Conservation (phyloP, 2,797 vertebrate genomes). For the Steatocranus sp. region DNA sequence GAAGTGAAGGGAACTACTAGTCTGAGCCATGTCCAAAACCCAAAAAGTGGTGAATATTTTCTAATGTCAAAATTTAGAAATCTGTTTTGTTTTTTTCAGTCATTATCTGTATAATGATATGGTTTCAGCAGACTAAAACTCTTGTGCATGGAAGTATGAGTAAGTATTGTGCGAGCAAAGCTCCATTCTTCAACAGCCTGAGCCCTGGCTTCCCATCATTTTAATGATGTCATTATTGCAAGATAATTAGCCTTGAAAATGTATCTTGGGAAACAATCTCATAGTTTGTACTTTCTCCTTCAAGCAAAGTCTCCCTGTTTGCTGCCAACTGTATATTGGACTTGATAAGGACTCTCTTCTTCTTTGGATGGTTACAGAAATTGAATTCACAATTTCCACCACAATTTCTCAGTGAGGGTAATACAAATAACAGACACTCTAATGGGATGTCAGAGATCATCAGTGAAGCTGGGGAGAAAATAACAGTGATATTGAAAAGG, state of each 20-base stretch:
- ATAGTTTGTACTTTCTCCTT: constrained; percentile 27
- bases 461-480: constrained; percentile 3
- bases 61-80: neutral
- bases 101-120: neutral
- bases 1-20: neutral
- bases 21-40: neutral
- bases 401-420: constrained; percentile 21
- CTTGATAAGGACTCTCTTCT: constrained; percentile 48
- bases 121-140: neutral
- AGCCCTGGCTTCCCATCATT: constrained; percentile 34
- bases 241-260: constrained; percentile 62
- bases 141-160: neutral
- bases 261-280: constrained; percentile 49
- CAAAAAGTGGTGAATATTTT: neutral
- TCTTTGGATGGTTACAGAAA: constrained; percentile 41
- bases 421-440: constrained; percentile 31
- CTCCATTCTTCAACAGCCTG: constrained; percentile 16
- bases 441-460: constrained; percentile 54
- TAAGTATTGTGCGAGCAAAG: neutral
- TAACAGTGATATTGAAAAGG: neutral
- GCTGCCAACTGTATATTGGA: constrained; percentile 45
- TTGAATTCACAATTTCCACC: constrained; percentile 27
- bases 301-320: constrained; percentile 36
- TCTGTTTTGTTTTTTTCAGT: neutral
- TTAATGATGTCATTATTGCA: constrained; percentile 56